Evolutionary conservation across 2,888 invertebrate genomes (phyloP).

Genomic region (Pecten maximus): DNA sequence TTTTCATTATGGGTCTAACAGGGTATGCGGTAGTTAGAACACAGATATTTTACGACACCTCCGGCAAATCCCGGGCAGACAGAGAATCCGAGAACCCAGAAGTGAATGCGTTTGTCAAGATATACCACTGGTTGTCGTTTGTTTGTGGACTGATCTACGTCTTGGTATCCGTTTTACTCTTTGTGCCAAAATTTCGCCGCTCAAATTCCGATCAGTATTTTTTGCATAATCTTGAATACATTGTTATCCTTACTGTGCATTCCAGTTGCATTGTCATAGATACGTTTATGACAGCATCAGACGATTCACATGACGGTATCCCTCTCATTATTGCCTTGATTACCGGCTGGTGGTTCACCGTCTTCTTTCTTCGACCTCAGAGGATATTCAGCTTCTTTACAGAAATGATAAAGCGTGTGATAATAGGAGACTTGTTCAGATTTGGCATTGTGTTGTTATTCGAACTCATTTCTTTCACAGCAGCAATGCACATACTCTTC

Average conservation of each 20-base stretch:
- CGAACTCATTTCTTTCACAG: constrained; percentile 68
- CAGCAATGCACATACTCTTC: constrained; percentile 69
- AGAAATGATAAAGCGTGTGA: constrained; percentile 72
- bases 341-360: constrained; percentile 71
- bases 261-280: constrained; percentile 63
- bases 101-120: constrained; percentile 50
- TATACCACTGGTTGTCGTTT: constrained; percentile 54
- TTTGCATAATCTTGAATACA: constrained; percentile 60
- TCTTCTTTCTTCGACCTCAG: constrained; percentile 69
- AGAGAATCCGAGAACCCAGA: background rate
- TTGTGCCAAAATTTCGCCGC: constrained; percentile 45
- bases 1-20: constrained; percentile 64
- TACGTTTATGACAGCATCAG: constrained; percentile 46
- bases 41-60: background rate
- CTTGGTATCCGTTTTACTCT: constrained; percentile 38
- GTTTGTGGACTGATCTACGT: constrained; percentile 58
- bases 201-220: constrained; percentile 40
- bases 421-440: constrained; percentile 66
- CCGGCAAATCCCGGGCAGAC: constrained; percentile 7
- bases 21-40: background rate
- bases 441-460: constrained; percentile 67
- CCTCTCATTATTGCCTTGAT: constrained; percentile 66
- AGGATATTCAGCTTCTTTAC: constrained; percentile 73
- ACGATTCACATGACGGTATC: constrained; percentile 59
- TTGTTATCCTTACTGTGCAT: constrained; percentile 61